phyloP scores from a whole-genome alignment of 2,888 invertebrate genomes.

The Operophtera brumata region DNA sequence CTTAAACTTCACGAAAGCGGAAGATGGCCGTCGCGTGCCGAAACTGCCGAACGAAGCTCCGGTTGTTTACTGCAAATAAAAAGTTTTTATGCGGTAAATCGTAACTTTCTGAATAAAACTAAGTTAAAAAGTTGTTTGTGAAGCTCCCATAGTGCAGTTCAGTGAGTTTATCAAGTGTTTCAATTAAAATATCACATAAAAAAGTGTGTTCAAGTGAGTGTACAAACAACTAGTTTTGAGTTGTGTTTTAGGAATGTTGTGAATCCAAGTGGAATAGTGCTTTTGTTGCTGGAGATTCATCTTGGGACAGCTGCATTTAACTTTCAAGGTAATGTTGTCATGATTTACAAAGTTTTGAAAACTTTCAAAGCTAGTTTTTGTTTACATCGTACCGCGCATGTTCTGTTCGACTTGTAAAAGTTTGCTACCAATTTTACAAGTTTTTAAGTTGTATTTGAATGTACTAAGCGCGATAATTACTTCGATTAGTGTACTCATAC shows the following conservation, averaged over 20 bases:
- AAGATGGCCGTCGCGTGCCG: constrained; percentile 77
- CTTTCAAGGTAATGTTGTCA: constrained; percentile 59
- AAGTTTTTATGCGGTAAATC: constrained; percentile 62
- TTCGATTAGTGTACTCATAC: too few species aligned
- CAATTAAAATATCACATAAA: constrained; percentile 46
- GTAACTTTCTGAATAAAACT: constrained; percentile 48
- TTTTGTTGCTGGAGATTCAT: constrained; percentile 54
- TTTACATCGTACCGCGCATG: constrained; percentile 76
- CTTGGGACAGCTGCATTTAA: constrained; percentile 49
- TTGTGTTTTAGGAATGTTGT: constrained; percentile 67
- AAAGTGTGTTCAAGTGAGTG: constrained; percentile 61
- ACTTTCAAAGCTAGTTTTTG: constrained; percentile 66
- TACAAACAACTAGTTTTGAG: constrained; percentile 26
- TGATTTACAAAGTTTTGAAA: constrained; percentile 45
- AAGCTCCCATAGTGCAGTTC: constrained; percentile 39
- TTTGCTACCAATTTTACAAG: constrained; percentile 13
- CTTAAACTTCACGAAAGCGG: constrained; percentile 69
- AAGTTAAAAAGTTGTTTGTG: constrained; percentile 47
- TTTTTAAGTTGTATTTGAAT: neutral
- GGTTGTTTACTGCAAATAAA: constrained; percentile 70
- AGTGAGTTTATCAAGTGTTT: constrained; percentile 52
- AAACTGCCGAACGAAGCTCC: constrained; percentile 61
- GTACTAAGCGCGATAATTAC: too few species aligned
- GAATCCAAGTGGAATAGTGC: constrained; percentile 71
- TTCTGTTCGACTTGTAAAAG: constrained; percentile 40